phyloP scores from a whole-genome alignment of 1,140 invertebrate species.

The Temnothorax nylanderi region DNA sequence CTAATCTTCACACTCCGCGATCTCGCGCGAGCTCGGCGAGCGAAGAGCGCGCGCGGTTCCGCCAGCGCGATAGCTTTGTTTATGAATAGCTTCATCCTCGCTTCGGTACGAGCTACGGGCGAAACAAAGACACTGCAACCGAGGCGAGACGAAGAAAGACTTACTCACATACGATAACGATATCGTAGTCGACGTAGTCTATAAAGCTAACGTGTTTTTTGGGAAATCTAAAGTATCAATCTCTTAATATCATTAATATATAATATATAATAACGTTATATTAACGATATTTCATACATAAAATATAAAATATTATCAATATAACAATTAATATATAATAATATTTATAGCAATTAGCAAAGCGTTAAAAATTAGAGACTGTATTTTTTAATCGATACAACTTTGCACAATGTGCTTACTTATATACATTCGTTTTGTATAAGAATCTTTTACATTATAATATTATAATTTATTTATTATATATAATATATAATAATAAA shows the following conservation, averaged over 20 bases:
- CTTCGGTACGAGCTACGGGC: constrained; percentile 46
- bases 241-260: no score
- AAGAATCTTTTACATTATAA: neutral
- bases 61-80: constrained; percentile 70
- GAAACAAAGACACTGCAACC: constrained; percentile 54
- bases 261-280: no score
- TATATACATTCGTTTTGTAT: neutral
- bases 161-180: neutral
- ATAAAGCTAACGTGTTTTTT: neutral
- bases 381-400: neutral
- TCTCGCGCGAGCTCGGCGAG: constrained; percentile 32
- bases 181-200: neutral
- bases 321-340: no score
- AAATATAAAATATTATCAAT: no score
- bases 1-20: constrained; percentile 70
- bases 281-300: no score
- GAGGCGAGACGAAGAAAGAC: neutral
- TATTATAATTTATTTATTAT: neutral
- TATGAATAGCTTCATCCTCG: constrained; percentile 58
- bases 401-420: neutral
- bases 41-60: constrained; percentile 25
- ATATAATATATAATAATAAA: neutral
- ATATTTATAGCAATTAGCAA: neutral
- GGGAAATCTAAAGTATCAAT: neutral
- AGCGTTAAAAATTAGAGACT: neutral